Percentiles rank a stretch among this genome's conserved stretches.
These are phyloP conservation scores for Umimayanthus chanpuru DNA, from an alignment of 92 coral and sea anemone genomes.

Conservation along the genomic window DNA sequence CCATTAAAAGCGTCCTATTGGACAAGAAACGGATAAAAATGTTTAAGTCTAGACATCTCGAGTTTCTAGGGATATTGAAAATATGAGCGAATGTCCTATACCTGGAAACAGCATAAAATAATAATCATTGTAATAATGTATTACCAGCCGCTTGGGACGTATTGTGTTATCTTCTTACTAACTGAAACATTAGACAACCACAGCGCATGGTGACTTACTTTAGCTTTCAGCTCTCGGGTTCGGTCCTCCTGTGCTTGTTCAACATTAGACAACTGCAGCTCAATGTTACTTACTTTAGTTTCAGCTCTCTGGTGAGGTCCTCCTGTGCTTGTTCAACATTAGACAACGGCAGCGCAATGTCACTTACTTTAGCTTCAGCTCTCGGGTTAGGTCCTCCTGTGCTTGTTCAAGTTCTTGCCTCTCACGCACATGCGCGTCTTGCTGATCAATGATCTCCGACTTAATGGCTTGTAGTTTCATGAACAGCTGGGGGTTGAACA, in stretches of 20 bases:
- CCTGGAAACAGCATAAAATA: no score
- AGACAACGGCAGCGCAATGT: not conserved
- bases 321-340: slow-evolving; percentile 86
- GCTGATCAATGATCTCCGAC: slow-evolving; percentile 89
- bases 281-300: slow-evolving; percentile 81
- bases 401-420: slow-evolving; percentile 93
- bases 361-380: slow-evolving; percentile 89
- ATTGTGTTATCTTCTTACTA: not conserved
- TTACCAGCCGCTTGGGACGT: no score
- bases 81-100: no score
- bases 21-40: not conserved
- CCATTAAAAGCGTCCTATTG: slow-evolving; percentile 81
- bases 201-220: slow-evolving; percentile 64
- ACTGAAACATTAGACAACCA: not conserved
- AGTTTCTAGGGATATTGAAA: no score
- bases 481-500: slow-evolving; percentile 65
- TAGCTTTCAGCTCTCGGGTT: slow-evolving; percentile 85
- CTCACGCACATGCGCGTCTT: slow-evolving; percentile 87
- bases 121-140: no score
- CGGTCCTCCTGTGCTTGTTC: slow-evolving; percentile 97
- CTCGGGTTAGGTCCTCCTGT: slow-evolving; percentile 91
- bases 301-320: slow-evolving; percentile 87
- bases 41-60: no score
- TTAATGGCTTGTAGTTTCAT: slow-evolving; percentile 87
- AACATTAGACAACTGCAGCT: not conserved